A percentile compares a stretch with the other conserved stretches of the same genome.
These are phyloP conservation scores for Exocentrus adspersus DNA, from an alignment of 2,888 invertebrate species.

Conservation along the genomic window DNA sequence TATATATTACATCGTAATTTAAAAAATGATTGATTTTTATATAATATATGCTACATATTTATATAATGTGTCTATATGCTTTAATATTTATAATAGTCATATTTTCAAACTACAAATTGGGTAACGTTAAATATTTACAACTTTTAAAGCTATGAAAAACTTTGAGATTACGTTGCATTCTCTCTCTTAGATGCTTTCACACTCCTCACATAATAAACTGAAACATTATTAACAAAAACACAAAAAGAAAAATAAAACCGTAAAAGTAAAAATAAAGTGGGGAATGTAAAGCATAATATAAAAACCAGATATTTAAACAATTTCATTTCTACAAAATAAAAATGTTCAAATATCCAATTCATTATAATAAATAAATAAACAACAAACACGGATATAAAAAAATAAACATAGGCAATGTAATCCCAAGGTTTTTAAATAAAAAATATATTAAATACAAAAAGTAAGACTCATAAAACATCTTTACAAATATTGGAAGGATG, in stretches of 20 bases:
- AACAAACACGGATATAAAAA: constrained; percentile 49
- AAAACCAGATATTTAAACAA: constrained; percentile 39
- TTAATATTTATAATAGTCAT: constrained; percentile 60
- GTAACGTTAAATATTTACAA: constrained; percentile 59
- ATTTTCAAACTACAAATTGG: constrained; percentile 62
- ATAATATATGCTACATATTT: constrained; percentile 62
- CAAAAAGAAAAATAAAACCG: constrained; percentile 33
- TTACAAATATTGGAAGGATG: constrained; percentile 56
- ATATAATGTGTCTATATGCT: constrained; percentile 61
- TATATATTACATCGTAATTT: constrained; percentile 63
- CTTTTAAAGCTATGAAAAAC: constrained; percentile 50
- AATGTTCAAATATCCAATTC: constrained; percentile 29
- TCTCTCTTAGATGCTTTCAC: constrained; percentile 23
- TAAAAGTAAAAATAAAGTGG: constrained; percentile 39
- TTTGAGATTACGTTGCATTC: constrained; percentile 49
- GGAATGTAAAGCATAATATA: constrained; percentile 28
- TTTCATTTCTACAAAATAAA: constrained; percentile 22
- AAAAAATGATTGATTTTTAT: constrained; percentile 61
- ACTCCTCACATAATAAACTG: constrained; percentile 34
- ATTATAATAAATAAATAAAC: constrained; percentile 50
- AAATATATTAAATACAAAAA: constrained; percentile 37
- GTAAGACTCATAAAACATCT: constrained; percentile 45
- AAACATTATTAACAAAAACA: constrained; percentile 38
- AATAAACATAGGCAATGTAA: constrained; percentile 51
- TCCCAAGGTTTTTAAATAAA: constrained; percentile 48